Base-by-base conservation (phyloP, 30 jellyfish, hydroid and myxozoan species). In the Chrysaora quinquecirrha region DNA sequence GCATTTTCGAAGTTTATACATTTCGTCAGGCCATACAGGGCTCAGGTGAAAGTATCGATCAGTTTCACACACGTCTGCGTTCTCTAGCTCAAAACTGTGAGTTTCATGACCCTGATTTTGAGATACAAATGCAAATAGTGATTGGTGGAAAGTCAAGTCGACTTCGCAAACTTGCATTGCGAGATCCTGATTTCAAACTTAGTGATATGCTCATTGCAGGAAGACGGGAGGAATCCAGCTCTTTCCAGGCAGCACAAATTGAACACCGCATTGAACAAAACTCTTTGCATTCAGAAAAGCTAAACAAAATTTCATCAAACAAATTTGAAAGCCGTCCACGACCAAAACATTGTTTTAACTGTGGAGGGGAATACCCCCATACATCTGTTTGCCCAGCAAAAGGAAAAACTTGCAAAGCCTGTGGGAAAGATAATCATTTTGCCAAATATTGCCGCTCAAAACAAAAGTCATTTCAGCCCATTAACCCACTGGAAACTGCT, bases 301-400 rank as follows among this genome's bases (percentile, higher is more conserved):
- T n/a, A n/a, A n/a, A n/a, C n/a, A n/a, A n/a, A n/a, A n/a, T n/a
- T n/a, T 43, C 58, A 43, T 9, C 58, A 9, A 43, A 6, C 16
- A 43, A 66, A 16, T 30, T 66, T 12, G n/a, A 2, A 1, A 30
- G 11, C 78, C 22, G 61, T 27, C 52, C 18, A 31, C 75, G 87
- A 52, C 50, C 35, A 76, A 31, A 32, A 58, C n/a, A 35, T 30
- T 52, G 77, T 22, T 52, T 2, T 30, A 50, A 20, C 34, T 76
- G 87, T 76, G 87, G 87, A 54, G 67, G 77, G n/a, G 77, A 73
- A 27, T n/a, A n/a, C n/a, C 87, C 54, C 61, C 69, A 76, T 6
- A 43, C 9, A 38, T 2, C 20, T 1, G 20, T 28, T 4, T 77
- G 88, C 27, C 88, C 80, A 2, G 88, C 76, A 18, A 75, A 50